phyloP scores from a whole-genome alignment of 2,888 invertebrate genomes.

The Atrina japonica region DNA sequence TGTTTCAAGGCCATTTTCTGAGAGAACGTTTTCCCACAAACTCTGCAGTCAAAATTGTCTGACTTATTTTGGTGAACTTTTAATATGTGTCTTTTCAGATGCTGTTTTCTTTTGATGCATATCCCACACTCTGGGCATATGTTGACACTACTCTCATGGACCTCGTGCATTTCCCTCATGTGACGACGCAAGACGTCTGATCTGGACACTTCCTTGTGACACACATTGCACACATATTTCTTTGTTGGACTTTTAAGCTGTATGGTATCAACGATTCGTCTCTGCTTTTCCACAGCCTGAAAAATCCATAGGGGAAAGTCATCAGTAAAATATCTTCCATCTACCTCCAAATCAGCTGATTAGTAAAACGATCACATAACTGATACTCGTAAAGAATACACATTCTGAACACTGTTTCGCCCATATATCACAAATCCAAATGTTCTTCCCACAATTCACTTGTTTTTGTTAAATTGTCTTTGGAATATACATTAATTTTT shows the following conservation, averaged over 20 bases:
- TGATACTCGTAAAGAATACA: too few relatives aligned
- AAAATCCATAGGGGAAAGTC: conserved; percentile 25
- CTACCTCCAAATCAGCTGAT: too few relatives aligned
- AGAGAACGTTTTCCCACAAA: conserved; percentile 17
- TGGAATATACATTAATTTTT: too few relatives aligned
- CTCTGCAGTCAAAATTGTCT: conserved; percentile 16
- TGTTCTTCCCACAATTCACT: too few relatives aligned
- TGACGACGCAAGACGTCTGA: conserved; percentile 20
- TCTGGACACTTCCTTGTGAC: conserved; percentile 25
- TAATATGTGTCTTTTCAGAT: conserved; percentile 19
- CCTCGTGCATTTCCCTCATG: conserved; percentile 20
- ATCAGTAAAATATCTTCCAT: conserved; percentile 13
- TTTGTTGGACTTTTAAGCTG: conserved; percentile 8
- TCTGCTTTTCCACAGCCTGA: conserved; percentile 23
- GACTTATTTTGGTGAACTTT: conserved; percentile 7
- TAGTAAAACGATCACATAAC: too few relatives aligned
- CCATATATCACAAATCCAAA: too few relatives aligned
- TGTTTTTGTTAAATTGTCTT: too few relatives aligned
- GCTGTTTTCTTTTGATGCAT: conserved; percentile 24
- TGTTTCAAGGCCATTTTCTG: conserved; percentile 5
- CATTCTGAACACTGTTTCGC: too few relatives aligned
- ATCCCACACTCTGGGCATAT: conserved; percentile 24
- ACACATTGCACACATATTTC: conserved; percentile 23
- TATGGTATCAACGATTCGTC: not conserved
- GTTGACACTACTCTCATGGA: conserved; percentile 4